Percentiles rank a stretch among this genome's conserved stretches.
Evolutionary conservation across 1,140 invertebrate species (phyloP).

Genomic region (Adelges cooleyi): DNA sequence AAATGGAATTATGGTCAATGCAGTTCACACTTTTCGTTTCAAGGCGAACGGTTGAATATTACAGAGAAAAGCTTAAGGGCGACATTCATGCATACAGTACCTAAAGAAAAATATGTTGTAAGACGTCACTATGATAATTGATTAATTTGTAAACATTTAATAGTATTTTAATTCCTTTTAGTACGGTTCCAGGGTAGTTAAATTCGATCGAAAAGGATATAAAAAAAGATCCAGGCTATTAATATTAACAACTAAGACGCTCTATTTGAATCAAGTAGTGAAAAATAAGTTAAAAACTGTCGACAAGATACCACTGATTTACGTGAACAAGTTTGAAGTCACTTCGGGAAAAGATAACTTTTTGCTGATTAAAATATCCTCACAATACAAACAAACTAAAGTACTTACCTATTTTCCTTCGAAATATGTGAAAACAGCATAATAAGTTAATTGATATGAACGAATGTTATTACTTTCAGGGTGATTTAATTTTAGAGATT

Average conservation of each 20-base stretch:
- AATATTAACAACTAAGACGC: not conserved
- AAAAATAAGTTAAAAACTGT: not conserved
- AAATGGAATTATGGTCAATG: not conserved
- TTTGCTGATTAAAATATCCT: constrained; percentile 16
- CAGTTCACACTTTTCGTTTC: not conserved
- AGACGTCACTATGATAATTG: not conserved
- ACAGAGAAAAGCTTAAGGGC: not conserved
- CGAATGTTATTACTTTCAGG: too few species aligned
- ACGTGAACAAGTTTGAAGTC: not conserved
- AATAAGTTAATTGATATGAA: too few species aligned
- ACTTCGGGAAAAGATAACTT: constrained; percentile 9
- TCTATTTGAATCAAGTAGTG: not conserved
- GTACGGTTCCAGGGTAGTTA: constrained; percentile 1
- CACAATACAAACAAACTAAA: not conserved
- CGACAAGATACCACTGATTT: constrained; percentile 9
- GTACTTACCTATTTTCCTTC: too few species aligned
- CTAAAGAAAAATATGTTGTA: constrained; percentile 9
- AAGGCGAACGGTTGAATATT: constrained; percentile 2
- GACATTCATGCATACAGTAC: not conserved
- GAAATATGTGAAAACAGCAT: too few species aligned
- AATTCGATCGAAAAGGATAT: constrained; percentile 19
- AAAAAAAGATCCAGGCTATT: constrained; percentile 5
- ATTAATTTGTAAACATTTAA: not conserved
- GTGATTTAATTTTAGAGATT: constrained; percentile 16
- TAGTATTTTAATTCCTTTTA: not conserved